Evolutionary conservation across 2,888 invertebrate genomes (phyloP).

Genomic region (Oasisia sp.): DNA sequence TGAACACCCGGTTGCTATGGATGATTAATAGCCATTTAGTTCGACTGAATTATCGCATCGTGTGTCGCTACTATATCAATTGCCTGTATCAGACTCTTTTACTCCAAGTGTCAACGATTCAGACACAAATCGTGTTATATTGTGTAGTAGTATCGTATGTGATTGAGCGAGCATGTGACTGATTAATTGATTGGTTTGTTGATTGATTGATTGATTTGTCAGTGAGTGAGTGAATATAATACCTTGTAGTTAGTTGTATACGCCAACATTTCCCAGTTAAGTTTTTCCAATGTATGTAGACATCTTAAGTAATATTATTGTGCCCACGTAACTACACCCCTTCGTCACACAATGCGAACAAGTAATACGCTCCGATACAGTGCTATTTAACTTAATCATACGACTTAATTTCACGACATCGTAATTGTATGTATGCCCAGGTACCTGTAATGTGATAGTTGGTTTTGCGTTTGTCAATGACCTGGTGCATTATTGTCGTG

Average conservation of each 20-base stretch:
- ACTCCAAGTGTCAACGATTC: neutral
- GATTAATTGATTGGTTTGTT: too few relatives aligned
- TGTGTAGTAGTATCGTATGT: neutral
- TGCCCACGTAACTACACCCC: neutral
- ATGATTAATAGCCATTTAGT: neutral
- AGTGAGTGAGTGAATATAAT: too few relatives aligned
- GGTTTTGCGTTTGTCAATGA: neutral
- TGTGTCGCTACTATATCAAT: neutral
- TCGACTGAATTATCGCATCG: neutral
- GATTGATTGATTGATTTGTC: too few relatives aligned
- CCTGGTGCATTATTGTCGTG: neutral
- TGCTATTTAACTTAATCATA: neutral
- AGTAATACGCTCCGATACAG: neutral
- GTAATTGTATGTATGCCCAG: neutral
- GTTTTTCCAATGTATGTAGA: neutral
- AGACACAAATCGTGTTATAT: too few relatives aligned
- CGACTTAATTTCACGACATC: too few relatives aligned
- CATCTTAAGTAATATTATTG: neutral
- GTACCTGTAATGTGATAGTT: neutral
- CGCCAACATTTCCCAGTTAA: neutral
- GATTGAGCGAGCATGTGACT: too few relatives aligned
- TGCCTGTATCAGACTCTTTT: too few relatives aligned
- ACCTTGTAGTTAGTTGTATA: neutral
- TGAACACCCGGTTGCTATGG: neutral
- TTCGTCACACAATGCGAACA: neutral